Base-by-base conservation (phyloP, 2,888 invertebrate species). In the Molanna angustata region DNA sequence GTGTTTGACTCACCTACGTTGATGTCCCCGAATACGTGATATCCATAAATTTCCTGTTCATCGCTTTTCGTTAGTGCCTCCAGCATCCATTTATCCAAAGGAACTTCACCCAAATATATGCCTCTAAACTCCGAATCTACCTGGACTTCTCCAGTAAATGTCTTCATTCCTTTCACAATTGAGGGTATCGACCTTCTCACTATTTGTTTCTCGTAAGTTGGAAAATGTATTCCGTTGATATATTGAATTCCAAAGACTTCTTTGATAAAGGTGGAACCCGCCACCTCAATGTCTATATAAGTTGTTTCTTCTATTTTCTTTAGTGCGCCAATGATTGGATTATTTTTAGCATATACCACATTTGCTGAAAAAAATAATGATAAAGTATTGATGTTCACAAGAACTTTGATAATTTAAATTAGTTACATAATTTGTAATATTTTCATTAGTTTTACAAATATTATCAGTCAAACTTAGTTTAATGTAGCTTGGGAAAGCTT, bases 11-110 rank as follows among this genome's bases (percentile, higher is more conserved):
- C 33, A 58, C 58, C 47, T 27, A 55, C 40, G 21, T 33, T 37
- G 13, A 56, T 11, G 21, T 49, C 44, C 14, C 54, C 39, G 11
- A 59, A 14, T 2, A 22, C 37, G 17, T 57, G 52, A n/a, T 40
- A 40, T 45, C 54, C 59, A 4, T 20, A 14, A 18, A 59, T 43
- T 14, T 31, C 21, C 19, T 59, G 59, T 22, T 57, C 50, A 2
- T 45, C 52, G 4, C 45, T 42, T 7, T 42, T 41, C 3, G 56
- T 59, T 19, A 59, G 14, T 27, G 59, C 54, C 4, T 54, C 48
- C 14, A 21, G 14, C 17, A 50, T 52, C 17, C 54, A 31, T 21
- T 18, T 59, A 18, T 44, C 44, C 6, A 57, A 37, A 7, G 52
- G 50, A 7, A 52, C 7, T 18, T 22, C 50, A 22, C 57, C 54